Conservation (phyloP, 2,113 vertebrate genomes). For the Smithornis capensis region DNA sequence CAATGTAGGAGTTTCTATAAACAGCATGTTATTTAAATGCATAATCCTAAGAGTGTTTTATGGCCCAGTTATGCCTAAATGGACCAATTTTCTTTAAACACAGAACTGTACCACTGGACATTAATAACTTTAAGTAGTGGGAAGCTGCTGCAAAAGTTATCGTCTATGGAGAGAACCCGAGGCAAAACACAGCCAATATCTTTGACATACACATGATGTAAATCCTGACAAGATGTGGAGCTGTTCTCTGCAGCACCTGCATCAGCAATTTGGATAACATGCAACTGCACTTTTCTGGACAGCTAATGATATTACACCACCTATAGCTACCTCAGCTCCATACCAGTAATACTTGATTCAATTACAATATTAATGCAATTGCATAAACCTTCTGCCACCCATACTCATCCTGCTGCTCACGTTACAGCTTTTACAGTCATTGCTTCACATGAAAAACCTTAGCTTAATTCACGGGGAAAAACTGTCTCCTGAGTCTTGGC, state of each 20-base stretch:
- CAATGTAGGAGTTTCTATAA: not conserved
- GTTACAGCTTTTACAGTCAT: slow-evolving; percentile 4
- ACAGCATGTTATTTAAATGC: not conserved
- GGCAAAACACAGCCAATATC: not conserved
- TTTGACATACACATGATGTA: not conserved
- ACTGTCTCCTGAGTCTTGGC: not conserved
- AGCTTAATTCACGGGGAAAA: not conserved
- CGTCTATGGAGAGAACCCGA: not conserved
- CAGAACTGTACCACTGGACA: slow-evolving; percentile 5
- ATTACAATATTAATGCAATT: not conserved
- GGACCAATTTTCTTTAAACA: not conserved
- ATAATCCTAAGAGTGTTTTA: not conserved
- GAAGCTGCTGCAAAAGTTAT: not conserved
- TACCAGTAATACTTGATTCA: not conserved
- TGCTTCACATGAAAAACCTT: slow-evolving; percentile 10
- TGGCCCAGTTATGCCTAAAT: slow-evolving; percentile 27
- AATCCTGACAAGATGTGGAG: not conserved
- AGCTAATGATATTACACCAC: not conserved
- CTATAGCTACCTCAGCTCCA: not conserved
- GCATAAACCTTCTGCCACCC: not conserved
- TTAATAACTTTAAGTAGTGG: not conserved
- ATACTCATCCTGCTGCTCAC: not conserved
- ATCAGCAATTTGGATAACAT: not conserved
- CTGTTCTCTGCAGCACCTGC: not conserved
- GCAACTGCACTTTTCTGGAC: not conserved